Percentiles rank a stretch among this genome's conserved stretches.
phyloP scores from a whole-genome alignment of 2,888 invertebrate species.

The Heteromyza rotundicornis region DNA sequence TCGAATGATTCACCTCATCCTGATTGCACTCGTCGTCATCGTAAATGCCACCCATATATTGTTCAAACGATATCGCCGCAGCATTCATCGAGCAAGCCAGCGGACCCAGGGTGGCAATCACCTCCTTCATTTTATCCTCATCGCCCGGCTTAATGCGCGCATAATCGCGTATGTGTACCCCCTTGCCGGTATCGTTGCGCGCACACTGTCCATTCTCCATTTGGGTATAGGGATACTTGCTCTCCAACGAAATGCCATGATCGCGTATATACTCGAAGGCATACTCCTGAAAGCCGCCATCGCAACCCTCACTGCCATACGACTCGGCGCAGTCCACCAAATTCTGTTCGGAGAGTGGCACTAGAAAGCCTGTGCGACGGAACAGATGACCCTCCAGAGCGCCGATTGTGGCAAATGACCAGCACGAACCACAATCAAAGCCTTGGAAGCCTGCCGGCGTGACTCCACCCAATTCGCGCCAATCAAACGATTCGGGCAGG shows the following conservation, averaged over 20 bases:
- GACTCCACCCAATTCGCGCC: slow-evolving; percentile 58
- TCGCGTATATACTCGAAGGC: slow-evolving; percentile 59
- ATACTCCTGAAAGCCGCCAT: slow-evolving; percentile 59
- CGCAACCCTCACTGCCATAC: slow-evolving; percentile 57
- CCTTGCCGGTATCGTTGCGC: slow-evolving; percentile 49
- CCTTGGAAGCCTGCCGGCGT: slow-evolving; percentile 57
- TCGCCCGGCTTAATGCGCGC: slow-evolving; percentile 56
- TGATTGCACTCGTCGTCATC: slow-evolving; percentile 55
- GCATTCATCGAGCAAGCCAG: slow-evolving; percentile 58
- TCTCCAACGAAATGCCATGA: slow-evolving; percentile 55
- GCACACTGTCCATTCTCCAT: slow-evolving; percentile 47
- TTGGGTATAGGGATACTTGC: slow-evolving; percentile 57
- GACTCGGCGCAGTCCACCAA: slow-evolving; percentile 59
- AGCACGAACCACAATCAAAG: slow-evolving; percentile 53
- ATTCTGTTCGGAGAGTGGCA: slow-evolving; percentile 59
- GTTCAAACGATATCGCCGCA: slow-evolving; percentile 50
- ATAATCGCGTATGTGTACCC: slow-evolving; percentile 52
- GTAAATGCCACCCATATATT: slow-evolving; percentile 57
- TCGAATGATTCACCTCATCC: slow-evolving; percentile 56
- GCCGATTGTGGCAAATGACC: slow-evolving; percentile 56
- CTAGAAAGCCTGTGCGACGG: slow-evolving; percentile 54
- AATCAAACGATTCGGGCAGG: slow-evolving; percentile 57
- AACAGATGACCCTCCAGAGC: slow-evolving; percentile 58
- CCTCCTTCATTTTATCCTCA: slow-evolving; percentile 58
- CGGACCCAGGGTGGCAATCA: slow-evolving; percentile 57